Conservation (phyloP, 2,797 vertebrate species). For the Chaetophractus vellerosus region DNA sequence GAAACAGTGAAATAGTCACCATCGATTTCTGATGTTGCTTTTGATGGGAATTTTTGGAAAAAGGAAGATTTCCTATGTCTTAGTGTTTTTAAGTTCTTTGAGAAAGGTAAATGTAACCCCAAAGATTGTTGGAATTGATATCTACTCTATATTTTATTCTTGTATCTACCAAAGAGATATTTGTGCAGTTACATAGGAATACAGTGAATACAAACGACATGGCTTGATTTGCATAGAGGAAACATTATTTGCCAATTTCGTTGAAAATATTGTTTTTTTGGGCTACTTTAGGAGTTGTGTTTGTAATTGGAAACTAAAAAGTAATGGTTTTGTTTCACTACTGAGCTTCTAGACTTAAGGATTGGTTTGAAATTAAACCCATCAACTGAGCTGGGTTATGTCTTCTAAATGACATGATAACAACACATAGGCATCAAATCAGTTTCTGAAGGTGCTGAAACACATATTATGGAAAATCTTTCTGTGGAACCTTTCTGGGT, state of each 20-base stretch:
- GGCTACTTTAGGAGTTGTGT: constrained; percentile 3
- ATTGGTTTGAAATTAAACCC: constrained; percentile 52
- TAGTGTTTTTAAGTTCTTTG: background rate
- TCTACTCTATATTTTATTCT: background rate
- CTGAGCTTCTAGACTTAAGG: constrained; percentile 11
- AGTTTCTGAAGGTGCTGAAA: constrained; percentile 53
- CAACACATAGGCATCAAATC: constrained; percentile 9
- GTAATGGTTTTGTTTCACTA: background rate
- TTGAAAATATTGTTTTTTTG: constrained; percentile 56
- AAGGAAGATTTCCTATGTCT: background rate
- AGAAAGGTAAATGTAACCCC: constrained; percentile 31
- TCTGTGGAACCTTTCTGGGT: background rate
- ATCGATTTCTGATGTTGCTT: constrained; percentile 14
- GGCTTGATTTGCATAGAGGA: constrained; percentile 21
- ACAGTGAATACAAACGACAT: background rate
- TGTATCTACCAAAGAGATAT: background rate
- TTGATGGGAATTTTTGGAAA: background rate
- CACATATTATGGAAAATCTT: constrained; percentile 24
- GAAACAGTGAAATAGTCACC: constrained; percentile 6
- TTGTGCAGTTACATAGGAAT: constrained; percentile 14
- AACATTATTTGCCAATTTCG: constrained; percentile 39
- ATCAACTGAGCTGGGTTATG: constrained; percentile 15
- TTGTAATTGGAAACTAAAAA: background rate
- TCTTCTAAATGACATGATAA: constrained; percentile 28
- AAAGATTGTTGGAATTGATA: constrained; percentile 12